phyloP scores from a whole-genome alignment of 2,888 invertebrate species.

The Oxyteleia sp. region DNA sequence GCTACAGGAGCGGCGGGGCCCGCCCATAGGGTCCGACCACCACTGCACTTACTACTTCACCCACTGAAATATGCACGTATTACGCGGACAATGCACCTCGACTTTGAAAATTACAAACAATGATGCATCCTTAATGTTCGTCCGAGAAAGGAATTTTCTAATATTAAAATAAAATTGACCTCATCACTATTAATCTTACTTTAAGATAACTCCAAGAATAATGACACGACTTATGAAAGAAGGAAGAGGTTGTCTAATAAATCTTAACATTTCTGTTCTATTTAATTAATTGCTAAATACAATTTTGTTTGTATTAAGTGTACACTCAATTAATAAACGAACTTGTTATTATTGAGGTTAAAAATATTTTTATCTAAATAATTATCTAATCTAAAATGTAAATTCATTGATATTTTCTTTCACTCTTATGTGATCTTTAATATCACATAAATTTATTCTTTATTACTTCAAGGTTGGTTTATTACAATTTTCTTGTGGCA shows the following conservation, averaged over 20 bases:
- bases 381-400: too few species aligned
- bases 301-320: neutral
- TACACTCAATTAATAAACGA: too few species aligned
- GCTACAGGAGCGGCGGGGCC: constrained; percentile 86
- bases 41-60: constrained; percentile 75
- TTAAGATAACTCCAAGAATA: neutral
- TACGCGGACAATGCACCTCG: constrained; percentile 74
- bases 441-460: too few species aligned
- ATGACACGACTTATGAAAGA: neutral
- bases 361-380: too few species aligned
- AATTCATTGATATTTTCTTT: too few species aligned
- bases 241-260: neutral
- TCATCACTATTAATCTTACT: constrained; percentile 3
- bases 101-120: constrained; percentile 77
- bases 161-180: constrained; percentile 35
- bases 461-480: too few species aligned
- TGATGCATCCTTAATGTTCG: constrained; percentile 56
- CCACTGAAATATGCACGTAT: constrained; percentile 68
- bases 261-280: neutral
- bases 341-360: too few species aligned
- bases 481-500: too few species aligned
- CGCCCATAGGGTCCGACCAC: constrained; percentile 86
- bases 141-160: constrained; percentile 34
- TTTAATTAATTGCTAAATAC: neutral
- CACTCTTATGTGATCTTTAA: too few species aligned